Evolutionary conservation across 2,113 vertebrate species (phyloP).

Genomic region (Gnathonemus echidnorhynchus): DNA sequence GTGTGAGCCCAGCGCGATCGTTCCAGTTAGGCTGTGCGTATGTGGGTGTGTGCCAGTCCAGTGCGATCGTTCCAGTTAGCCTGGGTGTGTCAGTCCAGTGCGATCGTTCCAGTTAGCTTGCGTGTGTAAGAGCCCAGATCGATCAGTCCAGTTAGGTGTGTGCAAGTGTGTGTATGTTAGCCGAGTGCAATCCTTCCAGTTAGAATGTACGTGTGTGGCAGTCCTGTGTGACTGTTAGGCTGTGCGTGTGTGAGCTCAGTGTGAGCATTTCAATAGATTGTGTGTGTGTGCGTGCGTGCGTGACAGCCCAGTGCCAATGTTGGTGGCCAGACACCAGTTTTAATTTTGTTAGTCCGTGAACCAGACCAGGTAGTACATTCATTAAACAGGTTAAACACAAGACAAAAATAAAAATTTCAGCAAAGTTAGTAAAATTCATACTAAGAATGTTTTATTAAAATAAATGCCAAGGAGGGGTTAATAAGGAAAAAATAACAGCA

Average conservation of each 20-base stretch:
- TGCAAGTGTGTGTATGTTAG: too few relatives aligned
- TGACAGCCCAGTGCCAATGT: too few relatives aligned
- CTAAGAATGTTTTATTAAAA: conserved; percentile 84
- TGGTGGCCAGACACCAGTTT: conserved; percentile 59
- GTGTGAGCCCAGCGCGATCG: neutral
- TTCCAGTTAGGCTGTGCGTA: neutral
- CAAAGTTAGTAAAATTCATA: conserved; percentile 80
- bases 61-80: neutral
- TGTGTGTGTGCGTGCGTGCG: neutral
- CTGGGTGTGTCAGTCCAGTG: neutral
- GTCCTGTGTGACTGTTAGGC: neutral
- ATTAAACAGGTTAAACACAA: conserved; percentile 72
- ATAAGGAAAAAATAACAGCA: conserved; percentile 75
- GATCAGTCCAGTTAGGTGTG: too few relatives aligned
- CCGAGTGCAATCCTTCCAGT: neutral
- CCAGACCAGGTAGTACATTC: conserved; percentile 70
- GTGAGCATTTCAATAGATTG: neutral
- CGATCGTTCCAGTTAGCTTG: neutral
- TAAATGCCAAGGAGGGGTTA: conserved; percentile 74
- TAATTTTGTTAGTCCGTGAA: conserved; percentile 73
- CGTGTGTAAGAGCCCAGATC: too few relatives aligned
- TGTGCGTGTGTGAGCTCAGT: neutral
- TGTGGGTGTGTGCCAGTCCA: neutral
- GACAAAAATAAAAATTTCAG: conserved; percentile 66
- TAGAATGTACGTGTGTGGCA: neutral